Evolutionary conservation across 2,797 vertebrate species (phyloP).

Genomic region (Momotus momota): DNA sequence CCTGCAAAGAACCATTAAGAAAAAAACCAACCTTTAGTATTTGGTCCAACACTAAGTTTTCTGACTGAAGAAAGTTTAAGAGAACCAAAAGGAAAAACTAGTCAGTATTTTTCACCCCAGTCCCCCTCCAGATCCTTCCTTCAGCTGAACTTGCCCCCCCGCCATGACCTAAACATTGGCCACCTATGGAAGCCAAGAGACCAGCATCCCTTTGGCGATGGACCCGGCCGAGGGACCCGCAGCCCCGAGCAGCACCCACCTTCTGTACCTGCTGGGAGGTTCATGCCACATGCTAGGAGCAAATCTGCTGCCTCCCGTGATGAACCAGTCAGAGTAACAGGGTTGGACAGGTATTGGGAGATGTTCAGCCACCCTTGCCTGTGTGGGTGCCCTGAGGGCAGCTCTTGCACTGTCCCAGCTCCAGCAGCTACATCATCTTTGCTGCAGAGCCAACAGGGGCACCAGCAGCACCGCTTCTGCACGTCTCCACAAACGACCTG

Average conservation of each 20-base stretch:
- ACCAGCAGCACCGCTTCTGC: not conserved
- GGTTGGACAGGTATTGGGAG: not conserved
- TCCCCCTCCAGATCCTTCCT: not conserved
- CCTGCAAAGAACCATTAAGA: not conserved
- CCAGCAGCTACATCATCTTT: not conserved
- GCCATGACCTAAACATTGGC: accelerated
- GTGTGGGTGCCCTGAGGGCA: accelerated
- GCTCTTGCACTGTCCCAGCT: not conserved
- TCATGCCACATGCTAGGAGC: not conserved
- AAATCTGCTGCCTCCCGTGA: no score
- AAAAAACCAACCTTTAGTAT: not conserved
- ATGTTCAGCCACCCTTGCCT: accelerated
- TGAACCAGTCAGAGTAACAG: not conserved
- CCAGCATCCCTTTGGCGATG: accelerated
- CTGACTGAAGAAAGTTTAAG: not conserved
- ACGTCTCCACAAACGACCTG: not conserved
- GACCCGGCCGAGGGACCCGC: not conserved
- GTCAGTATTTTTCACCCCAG: not conserved
- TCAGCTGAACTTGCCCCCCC: not conserved
- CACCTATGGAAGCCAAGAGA: not conserved
- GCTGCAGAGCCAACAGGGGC: not conserved
- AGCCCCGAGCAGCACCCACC: not conserved
- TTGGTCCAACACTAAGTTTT: not conserved
- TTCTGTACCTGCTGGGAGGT: not conserved
- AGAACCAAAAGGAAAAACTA: not conserved